Evolutionary conservation across 2,113 vertebrate species (phyloP).

Genomic region (Hypocryptadius cinnamomeus): DNA sequence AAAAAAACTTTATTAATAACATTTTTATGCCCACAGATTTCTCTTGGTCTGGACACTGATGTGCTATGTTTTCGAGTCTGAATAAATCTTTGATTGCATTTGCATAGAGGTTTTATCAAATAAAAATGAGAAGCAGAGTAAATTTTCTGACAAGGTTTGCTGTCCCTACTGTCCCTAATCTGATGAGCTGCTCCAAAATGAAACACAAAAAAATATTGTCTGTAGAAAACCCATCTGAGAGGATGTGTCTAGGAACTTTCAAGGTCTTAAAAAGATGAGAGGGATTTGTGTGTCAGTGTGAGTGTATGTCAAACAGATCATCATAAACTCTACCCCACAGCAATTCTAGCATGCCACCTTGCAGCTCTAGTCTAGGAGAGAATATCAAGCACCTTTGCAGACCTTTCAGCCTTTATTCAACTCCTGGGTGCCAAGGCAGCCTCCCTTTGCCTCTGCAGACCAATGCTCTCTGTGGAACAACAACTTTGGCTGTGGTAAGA

Average conservation of each 20-base stretch:
- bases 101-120: background rate
- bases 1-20: background rate
- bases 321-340: background rate
- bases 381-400: background rate
- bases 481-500: background rate
- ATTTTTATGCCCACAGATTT: background rate
- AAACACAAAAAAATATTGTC: background rate
- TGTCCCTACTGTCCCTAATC: background rate
- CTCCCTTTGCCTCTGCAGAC: rapidly evolving
- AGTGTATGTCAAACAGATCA: background rate
- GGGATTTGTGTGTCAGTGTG: background rate
- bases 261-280: background rate
- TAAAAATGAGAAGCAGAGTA: background rate
- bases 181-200: background rate
- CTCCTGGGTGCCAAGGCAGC: background rate
- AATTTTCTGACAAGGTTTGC: background rate
- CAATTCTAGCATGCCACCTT: background rate
- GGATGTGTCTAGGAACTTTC: background rate
- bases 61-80: background rate
- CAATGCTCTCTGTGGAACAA: background rate
- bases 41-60: background rate
- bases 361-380: background rate
- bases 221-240: background rate
- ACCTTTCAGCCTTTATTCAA: background rate
- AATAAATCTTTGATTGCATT: background rate